phyloP scores from a whole-genome alignment of 2,113 vertebrate genomes.

The Chlorodrepanis virens region DNA sequence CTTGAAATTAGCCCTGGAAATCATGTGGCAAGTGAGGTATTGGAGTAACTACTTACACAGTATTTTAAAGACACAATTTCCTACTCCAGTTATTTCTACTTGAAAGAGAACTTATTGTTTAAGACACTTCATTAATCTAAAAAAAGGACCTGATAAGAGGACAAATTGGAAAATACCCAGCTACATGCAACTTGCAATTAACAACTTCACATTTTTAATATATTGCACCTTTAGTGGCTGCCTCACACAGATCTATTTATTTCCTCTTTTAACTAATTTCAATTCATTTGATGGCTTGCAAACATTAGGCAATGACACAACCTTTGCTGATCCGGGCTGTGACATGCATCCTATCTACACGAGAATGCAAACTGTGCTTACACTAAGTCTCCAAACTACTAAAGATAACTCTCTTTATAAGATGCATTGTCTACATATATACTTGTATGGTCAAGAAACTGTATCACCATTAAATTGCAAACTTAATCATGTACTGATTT shows the following conservation, averaged over 20 bases:
- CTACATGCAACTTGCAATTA: neutral
- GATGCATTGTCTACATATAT: neutral
- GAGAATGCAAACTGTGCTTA: neutral
- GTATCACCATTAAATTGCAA: neutral
- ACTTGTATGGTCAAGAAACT: neutral
- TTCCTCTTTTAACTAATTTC: neutral
- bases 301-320: neutral
- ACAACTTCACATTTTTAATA: neutral
- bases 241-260: neutral
- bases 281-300: neutral
- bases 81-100: neutral
- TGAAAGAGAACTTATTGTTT: neutral
- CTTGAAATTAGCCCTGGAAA: neutral
- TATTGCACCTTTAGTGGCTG: neutral
- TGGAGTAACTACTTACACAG: neutral
- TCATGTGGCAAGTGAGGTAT: neutral
- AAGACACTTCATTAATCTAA: neutral
- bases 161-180: neutral
- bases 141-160: neutral
- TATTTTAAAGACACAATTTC: neutral
- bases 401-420: neutral
- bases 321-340: neutral
- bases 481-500: neutral
- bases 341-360: neutral
- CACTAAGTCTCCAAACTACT: neutral